These are phyloP conservation scores for Subanguina moxae DNA, from an alignment of 1,140 invertebrate genomes.

Conservation along the genomic window DNA sequence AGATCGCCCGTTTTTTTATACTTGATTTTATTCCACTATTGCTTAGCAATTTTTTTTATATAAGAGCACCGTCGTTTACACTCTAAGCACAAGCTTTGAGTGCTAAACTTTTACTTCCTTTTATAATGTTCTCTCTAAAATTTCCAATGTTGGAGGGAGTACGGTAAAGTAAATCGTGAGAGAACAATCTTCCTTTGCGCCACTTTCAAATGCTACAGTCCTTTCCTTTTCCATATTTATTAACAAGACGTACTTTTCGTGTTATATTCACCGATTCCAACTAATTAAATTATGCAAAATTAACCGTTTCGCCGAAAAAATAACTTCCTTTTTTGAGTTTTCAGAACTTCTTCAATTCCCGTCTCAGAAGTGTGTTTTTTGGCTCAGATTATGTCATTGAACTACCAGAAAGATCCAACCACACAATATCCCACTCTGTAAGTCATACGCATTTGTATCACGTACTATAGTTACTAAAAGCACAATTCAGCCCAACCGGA, in stretches of 20 bases:
- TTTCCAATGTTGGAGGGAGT: not conserved
- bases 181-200: not conserved
- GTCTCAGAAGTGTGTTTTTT: not conserved
- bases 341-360: not conserved
- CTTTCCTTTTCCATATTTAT: constrained; percentile 2
- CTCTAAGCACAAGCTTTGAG: no score
- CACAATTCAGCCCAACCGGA: not conserved
- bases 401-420: constrained; percentile 30
- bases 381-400: constrained; percentile 21
- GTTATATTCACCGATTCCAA: not conserved
- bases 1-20: no score
- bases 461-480: not conserved
- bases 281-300: no score
- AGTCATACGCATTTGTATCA: no score
- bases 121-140: not conserved
- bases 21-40: no score
- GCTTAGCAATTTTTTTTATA: no score
- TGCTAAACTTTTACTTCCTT: no score
- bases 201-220: constrained; percentile 5
- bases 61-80: no score
- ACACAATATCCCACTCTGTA: constrained; percentile 18
- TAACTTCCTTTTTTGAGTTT: not conserved
- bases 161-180: not conserved
- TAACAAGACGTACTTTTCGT: not conserved
- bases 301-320: not conserved